Evolutionary conservation across 2,113 vertebrate genomes (phyloP).

Genomic region (Peromyscus maniculatus): DNA sequence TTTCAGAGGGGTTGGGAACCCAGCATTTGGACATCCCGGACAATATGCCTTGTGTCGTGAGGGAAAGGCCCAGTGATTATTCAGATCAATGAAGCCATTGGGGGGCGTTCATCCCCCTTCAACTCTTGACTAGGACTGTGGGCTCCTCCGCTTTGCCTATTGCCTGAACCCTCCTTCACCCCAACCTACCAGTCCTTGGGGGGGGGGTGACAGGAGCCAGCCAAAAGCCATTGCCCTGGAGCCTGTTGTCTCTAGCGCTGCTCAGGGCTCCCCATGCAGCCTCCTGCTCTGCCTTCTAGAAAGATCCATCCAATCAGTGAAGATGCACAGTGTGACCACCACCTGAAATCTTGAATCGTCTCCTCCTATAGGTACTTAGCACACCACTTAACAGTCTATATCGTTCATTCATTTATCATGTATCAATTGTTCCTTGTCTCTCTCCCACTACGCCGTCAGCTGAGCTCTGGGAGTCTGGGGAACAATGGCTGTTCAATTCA

Average conservation of each 20-base stretch:
- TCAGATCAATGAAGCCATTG: conserved; percentile 65
- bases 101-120: neutral
- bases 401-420: neutral
- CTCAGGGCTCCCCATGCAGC: neutral
- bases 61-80: conserved; percentile 51
- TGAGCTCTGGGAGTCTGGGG: neutral
- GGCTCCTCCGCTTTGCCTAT: conserved; percentile 42
- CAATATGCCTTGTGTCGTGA: neutral
- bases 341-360: neutral
- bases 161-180: conserved; percentile 53
- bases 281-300: neutral
- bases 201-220: neutral
- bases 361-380: neutral
- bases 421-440: neutral
- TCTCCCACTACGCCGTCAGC: neutral
- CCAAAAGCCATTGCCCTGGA: neutral
- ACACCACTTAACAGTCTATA: neutral
- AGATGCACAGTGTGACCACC: no score
- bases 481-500: neutral
- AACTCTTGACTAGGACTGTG: conserved; percentile 3
- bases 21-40: conserved; percentile 54
- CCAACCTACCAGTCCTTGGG: neutral
- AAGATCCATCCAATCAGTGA: neutral
- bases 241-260: neutral
- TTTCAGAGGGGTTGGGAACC: neutral